Base-by-base conservation (phyloP, 1,140 invertebrate species). In the Leptinotarsa lineolata region DNA sequence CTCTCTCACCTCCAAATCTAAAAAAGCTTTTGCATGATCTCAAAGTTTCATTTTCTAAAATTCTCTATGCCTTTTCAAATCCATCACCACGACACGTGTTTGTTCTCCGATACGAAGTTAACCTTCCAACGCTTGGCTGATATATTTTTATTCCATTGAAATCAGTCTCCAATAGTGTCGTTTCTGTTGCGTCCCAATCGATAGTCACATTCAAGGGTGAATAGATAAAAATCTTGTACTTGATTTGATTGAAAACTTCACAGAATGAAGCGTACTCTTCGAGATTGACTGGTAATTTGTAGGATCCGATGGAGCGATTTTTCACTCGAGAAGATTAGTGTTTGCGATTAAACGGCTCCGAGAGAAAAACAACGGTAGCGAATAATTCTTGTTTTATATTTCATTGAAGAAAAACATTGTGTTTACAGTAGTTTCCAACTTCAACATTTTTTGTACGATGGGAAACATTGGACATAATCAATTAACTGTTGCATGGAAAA, bases 221-320 rank as follows among this genome's bases (percentile, higher is more conserved):
- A 46, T 44, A 30, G 39, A 44, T 66, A 66, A 66, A 66, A 66
- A 66, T 66, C 64, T 66, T 39, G 39, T 66, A 44, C 22, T 15
- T 69, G 46, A n/a, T 54, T 69, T 69, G 68, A 69, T 69, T 69
- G 54, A 69, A 69, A 69, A 60, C 18, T 59, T 58, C 16, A 18
- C 45, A 22, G n/a, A 30, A 59, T 59, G 45, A 58, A 69, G 68
- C 58, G 68, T 69, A 59, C 54, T 66, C 54, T 59, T 68, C 54
- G 22, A 74, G 72, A 74, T 77, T 74, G 75, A 77, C 75, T 77
- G 61, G 73, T 71, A 74, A 77, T 77, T 77, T 77, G 75, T 77
- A 71, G 61, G 72, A 58, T 72, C 70, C 72, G 67, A 74, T 74
- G 54, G 75, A 74, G 73, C 75, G 64, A 77, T 77, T 77, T 77